Base-by-base conservation (phyloP, 2,888 invertebrate species). In the Iphiclides podalirius region DNA sequence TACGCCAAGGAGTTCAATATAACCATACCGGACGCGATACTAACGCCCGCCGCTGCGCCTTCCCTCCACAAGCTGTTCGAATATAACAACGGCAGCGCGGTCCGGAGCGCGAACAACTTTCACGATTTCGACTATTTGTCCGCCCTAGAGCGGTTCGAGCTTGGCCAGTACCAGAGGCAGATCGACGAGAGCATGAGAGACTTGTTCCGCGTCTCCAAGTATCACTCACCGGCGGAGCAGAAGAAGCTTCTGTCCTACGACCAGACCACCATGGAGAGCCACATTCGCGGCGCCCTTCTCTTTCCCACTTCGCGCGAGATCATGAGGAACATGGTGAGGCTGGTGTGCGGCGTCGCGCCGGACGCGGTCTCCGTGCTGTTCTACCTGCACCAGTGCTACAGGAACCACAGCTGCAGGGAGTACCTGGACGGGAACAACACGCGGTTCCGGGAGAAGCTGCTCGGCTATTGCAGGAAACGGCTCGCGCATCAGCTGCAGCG, bases 311-410 rank as follows among this genome's bases (percentile, higher is more conserved):
- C 84, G 0, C 72, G 81, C 28, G 80, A 80, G 50, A 78, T 87
- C 17, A 87, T 88, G 85, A 70, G 85, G 38, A 73, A 67, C 16
- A 77, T 69, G 1, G 83, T 89, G 0, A 65, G 70, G 35, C 59
- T 88, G 15, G 78, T 82, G 0, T 88, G 89, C 47, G 85, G 89
- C 1, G 75, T 75, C 1, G 55, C 76, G 7, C 62, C 87, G 0
- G 55, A 72, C 20, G 62, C 61, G 6, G 80, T 89, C 0, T 89
- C 88, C 1, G 74, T 89, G 1, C 67, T 89, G 9, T 89, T 87
- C 57, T 89, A 80, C 52, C 73, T 89, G 1, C 85, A 88, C 43
- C 83, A 88, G 54, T 84, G 86, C 52, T 76, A 79, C 47, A 73
- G 85, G 59, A 75, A 77, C 1, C 75, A 71, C 42, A 71, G 79